Base-by-base conservation (phyloP, 2,888 invertebrate species). In the Xylota segnis region DNA sequence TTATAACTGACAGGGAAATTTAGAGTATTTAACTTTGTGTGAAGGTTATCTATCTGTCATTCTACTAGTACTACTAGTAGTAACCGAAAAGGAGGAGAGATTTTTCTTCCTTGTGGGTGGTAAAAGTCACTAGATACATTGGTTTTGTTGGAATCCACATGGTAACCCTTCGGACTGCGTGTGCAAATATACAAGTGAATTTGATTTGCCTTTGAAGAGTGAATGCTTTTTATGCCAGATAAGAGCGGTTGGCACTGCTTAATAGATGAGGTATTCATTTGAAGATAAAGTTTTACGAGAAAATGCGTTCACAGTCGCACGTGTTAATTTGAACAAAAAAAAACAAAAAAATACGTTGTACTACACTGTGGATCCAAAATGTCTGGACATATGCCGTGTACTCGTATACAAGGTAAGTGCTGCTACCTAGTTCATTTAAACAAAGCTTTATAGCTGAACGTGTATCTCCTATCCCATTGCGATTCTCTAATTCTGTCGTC, bases 1-100 rank as follows among this genome's bases (percentile, higher is more conserved):
- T 78, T 70, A 27, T 4, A 71, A 68, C 54, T 61, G 63, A 56
- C 65, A 72, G 61, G 72, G 50, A 78, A 68, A 72, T 83, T 83
- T 78, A 56, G 78, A 84, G 70, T 75, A 84, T 75, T 84, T 78
- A 68, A 74, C 61, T 79, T 84, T 83, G 72, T 66, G 74, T 75
- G 75, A 75, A 84, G 79, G 84, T 84, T 79, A 79, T 75, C 75
- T 77, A 54, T 70, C 52, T 70, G 61, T 70, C 70, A 56, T 52
- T 71, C 16, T 54, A 45, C 7, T 23, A 23, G n/a, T 54, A 45
- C 7, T 23, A 23, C 23, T 54, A 45, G 37, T 61, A 47, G 29
- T 77, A 78, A 77, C 52, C 50, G 66, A 68, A 72, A 61, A 71
- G 52, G 65, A 52, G 66, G 66, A 5, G 50, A 63, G 63, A 23